Conservation (phyloP, 2,113 vertebrate species). For the Lynx canadensis region DNA sequence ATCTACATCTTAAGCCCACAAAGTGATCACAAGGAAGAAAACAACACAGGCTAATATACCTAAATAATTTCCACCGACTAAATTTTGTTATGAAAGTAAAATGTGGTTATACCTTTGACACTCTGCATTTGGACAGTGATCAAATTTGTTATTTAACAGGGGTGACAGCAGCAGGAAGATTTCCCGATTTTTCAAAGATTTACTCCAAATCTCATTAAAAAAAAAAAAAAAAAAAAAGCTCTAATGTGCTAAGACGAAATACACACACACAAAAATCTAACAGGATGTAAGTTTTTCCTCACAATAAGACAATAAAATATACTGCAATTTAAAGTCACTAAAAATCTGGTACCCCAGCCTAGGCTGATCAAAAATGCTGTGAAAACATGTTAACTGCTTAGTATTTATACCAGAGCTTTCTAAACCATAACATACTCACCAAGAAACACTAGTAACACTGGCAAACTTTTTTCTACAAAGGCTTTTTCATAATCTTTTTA, state of each 20-base stretch:
- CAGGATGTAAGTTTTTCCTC: not conserved
- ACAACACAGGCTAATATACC: not conserved
- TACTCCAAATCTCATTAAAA: not conserved
- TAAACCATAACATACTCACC: constrained; percentile 11
- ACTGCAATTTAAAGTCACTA: not conserved
- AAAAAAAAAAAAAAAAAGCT: not conserved
- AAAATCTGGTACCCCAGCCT: not conserved
- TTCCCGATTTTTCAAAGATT: constrained; percentile 10
- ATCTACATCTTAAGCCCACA: not conserved
- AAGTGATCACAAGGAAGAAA: not conserved
- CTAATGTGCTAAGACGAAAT: not conserved
- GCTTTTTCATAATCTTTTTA: not conserved
- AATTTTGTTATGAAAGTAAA: constrained; percentile 16
- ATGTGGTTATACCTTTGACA: not conserved
- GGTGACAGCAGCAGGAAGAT: not conserved
- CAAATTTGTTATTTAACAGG: not conserved
- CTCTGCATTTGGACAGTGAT: not conserved
- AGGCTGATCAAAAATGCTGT: not conserved
- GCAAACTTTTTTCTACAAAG: not conserved
- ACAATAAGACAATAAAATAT: constrained; percentile 33
- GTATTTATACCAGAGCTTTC: not conserved
- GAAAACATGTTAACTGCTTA: not conserved
- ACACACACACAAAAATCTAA: not conserved
- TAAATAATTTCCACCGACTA: not conserved
- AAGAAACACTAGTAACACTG: not conserved